Evolutionary conservation across 2,888 invertebrate genomes (phyloP), one percentile per base, ranked within the genome.

Genomic region (Diogma glabrata): DNA sequence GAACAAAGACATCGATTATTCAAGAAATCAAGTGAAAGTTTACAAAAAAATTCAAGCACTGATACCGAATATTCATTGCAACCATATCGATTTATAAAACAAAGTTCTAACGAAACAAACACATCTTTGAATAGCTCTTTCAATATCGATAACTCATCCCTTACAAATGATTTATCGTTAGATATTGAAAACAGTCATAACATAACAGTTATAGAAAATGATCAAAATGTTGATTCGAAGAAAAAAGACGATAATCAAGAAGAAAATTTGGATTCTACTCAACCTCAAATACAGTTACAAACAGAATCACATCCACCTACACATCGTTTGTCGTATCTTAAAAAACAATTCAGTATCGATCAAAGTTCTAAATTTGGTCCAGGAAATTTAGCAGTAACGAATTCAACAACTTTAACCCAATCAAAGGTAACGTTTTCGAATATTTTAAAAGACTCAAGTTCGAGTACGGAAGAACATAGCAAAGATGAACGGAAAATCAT

Each of bases 341-440:
- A 67, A 60, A 70, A 70, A 61, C 70, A 70, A 64, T 69, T 67
- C 60, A 70, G 70, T 60, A 60, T 70, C 57, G 70, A 70, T 63
- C 67, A 67, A 57, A 14, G 26, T 16, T 1, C 36, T 43, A 40
- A 47, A 52, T 20, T 3, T 28, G 52, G 56, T 47, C 36, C 49
- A 24, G 49, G 14, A 38, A n/a, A n/a, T n/a, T 10, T 52, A 33
- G 26, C 46, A 20, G 47, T 50, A 12, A 10, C 38, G 24, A 48
- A 28, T 19, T 24, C 47, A 10, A 40, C 24, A 22, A 40, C 52
- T 10, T 28, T 64, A 50, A 53, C 56, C 50, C 59, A 58, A 51
- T 57, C 59, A 50, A 48, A n/a, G 8, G 33, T 22, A 22, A 1
- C 33, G 33, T 30, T 30, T 14, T 48, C 30, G 14, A 48, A 69